Conservation (phyloP, 1,140 invertebrate genomes). For the Penaeus japonicus region DNA sequence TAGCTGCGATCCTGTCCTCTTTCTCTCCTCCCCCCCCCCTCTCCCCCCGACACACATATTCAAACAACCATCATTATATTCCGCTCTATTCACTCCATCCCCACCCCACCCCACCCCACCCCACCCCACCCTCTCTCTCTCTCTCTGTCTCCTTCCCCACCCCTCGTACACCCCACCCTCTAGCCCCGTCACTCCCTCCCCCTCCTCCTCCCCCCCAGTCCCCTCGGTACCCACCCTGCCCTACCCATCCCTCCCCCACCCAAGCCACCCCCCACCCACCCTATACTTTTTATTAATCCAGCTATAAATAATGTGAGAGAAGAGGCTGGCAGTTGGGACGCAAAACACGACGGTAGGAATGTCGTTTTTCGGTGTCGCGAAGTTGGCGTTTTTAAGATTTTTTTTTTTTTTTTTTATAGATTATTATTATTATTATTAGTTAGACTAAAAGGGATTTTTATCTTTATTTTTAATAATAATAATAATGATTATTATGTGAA, state of each 20-base stretch:
- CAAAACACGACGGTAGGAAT: conserved; percentile 21
- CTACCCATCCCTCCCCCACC: not conserved
- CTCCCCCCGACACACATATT: conserved; percentile 28
- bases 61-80: conserved; percentile 56
- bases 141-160: not conserved
- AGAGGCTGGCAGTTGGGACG: conserved; percentile 27
- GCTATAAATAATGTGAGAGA: conserved; percentile 49
- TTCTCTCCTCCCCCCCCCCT: not conserved
- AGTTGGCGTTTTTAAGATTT: not conserved
- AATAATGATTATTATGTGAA: too few species aligned
- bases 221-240: not conserved
- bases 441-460: too few species aligned
- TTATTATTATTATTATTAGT: too few species aligned
- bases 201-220: not conserved
- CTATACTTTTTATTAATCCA: conserved; percentile 55
- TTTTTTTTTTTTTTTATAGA: not conserved
- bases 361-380: not conserved
- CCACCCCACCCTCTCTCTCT: not conserved
- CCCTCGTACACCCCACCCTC: not conserved
- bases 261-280: not conserved
- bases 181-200: not conserved
- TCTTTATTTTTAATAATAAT: too few species aligned
- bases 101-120: not conserved
- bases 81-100: conserved; percentile 35
- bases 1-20: conserved; percentile 1